A percentile compares a stretch with the other conserved stretches of the same genome.
Conservation (phyloP, 1,140 invertebrate genomes). For the Heliconius himera region DNA sequence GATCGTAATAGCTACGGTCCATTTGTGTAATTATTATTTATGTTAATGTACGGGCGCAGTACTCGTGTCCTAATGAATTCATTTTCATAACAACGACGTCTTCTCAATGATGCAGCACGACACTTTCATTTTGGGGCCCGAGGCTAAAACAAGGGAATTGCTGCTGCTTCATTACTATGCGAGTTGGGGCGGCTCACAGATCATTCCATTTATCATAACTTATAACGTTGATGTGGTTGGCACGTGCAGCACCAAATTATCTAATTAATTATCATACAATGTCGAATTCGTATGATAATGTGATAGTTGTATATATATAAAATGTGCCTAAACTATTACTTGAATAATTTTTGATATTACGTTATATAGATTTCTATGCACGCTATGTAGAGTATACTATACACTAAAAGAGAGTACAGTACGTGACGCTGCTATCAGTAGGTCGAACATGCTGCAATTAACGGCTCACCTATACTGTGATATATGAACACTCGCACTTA, state of each 20-base stretch:
- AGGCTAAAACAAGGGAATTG: slow-evolving; percentile 28
- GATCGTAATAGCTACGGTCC: slow-evolving; percentile 19
- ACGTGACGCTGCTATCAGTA: too few relatives aligned
- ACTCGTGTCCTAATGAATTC: slow-evolving; percentile 14
- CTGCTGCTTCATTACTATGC: slow-evolving; percentile 25
- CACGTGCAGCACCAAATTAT: neutral
- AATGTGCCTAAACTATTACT: too few relatives aligned
- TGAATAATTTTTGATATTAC: too few relatives aligned
- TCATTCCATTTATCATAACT: slow-evolving; percentile 20
- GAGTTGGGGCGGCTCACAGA: slow-evolving; percentile 8
- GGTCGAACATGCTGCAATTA: too few relatives aligned
- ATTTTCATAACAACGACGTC: slow-evolving; percentile 30
- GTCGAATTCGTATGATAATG: neutral
- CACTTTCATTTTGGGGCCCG: slow-evolving; percentile 22
- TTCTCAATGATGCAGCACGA: slow-evolving; percentile 23
- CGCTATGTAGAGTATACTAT: too few relatives aligned
- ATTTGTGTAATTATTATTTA: slow-evolving; percentile 31
- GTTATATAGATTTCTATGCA: too few relatives aligned
- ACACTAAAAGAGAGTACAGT: too few relatives aligned
- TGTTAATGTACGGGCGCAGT: slow-evolving; percentile 15
- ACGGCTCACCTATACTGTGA: too few relatives aligned
- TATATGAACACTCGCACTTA: too few relatives aligned
- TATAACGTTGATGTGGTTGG: neutral
- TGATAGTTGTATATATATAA: too few relatives aligned
- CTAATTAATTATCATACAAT: neutral